Percentiles rank a stretch among this genome's conserved stretches.
Conservation (phyloP, 2,888 invertebrate genomes). For the Xestia ashworthii region DNA sequence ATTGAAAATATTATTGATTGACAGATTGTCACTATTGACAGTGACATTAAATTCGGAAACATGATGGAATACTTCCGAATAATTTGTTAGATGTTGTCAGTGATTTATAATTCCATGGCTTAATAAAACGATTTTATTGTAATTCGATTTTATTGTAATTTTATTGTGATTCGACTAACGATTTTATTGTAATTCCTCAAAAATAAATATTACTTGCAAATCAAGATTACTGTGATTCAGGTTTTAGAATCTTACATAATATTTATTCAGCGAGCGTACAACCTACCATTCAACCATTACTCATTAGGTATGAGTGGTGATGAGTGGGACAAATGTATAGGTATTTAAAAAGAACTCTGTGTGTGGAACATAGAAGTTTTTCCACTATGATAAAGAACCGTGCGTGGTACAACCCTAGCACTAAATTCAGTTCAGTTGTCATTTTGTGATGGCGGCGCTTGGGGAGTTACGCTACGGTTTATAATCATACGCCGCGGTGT, state of each 20-base stretch:
- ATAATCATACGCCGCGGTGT: constrained; percentile 80
- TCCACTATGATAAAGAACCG: neutral
- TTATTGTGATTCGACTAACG: too few relatives aligned
- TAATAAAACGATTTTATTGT: neutral
- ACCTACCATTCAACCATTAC: too few relatives aligned
- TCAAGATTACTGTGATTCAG: neutral
- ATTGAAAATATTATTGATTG: neutral
- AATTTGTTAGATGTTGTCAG: neutral
- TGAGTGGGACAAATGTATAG: too few relatives aligned
- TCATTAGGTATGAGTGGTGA: too few relatives aligned
- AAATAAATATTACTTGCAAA: neutral
- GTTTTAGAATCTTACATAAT: neutral
- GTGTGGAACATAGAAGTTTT: neutral
- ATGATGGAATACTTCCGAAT: neutral
- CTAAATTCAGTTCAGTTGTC: constrained; percentile 70
- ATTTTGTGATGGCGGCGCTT: constrained; percentile 88
- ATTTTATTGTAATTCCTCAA: neutral
- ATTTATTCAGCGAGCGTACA: too few relatives aligned
- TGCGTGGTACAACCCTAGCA: constrained; percentile 23
- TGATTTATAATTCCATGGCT: neutral
- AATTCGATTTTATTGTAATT: neutral
- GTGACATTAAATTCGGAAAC: neutral
- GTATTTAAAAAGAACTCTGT: too few relatives aligned
- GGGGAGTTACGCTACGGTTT: constrained; percentile 81
- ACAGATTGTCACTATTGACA: neutral